These are phyloP conservation scores for Phortica okadai DNA, from an alignment of 2,888 invertebrate genomes.

Conservation along the genomic window DNA sequence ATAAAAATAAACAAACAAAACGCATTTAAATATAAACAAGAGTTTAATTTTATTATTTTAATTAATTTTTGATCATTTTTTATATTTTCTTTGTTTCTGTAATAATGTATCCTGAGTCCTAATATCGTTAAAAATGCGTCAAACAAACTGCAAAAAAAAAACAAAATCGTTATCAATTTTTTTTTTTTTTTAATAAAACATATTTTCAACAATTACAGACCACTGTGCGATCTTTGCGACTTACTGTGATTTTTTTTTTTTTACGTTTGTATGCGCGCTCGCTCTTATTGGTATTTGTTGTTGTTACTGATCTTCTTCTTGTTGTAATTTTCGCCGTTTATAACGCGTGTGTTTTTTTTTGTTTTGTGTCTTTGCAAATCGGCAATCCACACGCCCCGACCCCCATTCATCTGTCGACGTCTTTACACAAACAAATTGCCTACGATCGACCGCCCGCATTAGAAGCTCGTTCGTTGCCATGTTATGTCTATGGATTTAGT, in stretches of 20 bases:
- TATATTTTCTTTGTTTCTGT: too few species aligned
- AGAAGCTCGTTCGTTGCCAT: conserved; percentile 26
- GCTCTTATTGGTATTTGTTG: background rate
- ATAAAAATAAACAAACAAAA: too few species aligned
- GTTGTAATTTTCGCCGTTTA: conserved; percentile 38
- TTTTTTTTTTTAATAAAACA: background rate
- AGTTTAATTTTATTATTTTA: too few species aligned
- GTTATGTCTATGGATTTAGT: conserved; percentile 63
- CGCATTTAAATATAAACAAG: too few species aligned
- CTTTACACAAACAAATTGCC: conserved; percentile 44
- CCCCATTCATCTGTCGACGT: conserved; percentile 37
- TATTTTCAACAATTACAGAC: conserved; percentile 3
- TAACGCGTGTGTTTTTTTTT: background rate
- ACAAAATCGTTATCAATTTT: background rate
- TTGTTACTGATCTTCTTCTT: conserved; percentile 33
- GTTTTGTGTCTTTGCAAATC: background rate
- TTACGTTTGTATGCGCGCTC: too few species aligned
- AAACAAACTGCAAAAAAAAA: conserved; percentile 39
- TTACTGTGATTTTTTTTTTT: conserved; percentile 39
- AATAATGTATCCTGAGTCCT: too few species aligned
- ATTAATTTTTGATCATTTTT: too few species aligned
- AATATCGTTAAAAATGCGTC: too few species aligned
- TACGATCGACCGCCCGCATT: conserved; percentile 46
- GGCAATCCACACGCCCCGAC: background rate
- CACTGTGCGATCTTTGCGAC: conserved; percentile 50